Percentiles rank a stretch among this genome's conserved stretches.
Evolutionary conservation across 2,113 vertebrate genomes (phyloP).

Genomic region (Daboia siamensis): DNA sequence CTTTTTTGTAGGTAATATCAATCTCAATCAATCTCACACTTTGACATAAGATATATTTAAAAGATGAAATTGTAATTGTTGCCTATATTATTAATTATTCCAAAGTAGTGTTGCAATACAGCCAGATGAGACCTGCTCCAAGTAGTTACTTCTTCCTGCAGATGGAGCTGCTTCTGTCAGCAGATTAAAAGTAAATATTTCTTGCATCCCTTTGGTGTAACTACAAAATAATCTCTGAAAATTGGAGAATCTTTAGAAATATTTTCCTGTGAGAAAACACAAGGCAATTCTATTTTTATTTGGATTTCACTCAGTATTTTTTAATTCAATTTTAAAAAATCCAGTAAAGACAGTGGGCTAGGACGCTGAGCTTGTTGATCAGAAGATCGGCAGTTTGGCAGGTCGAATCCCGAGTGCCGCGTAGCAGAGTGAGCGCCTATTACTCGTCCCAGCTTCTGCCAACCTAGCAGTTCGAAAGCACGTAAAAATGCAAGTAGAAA

Average conservation of each 20-base stretch:
- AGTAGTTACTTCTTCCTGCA: neutral
- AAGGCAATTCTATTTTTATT: neutral
- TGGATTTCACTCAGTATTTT: neutral
- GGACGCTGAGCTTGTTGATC: too few species aligned
- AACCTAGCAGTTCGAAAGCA: too few species aligned
- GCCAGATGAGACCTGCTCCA: neutral
- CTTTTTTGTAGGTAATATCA: neutral
- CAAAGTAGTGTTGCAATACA: neutral
- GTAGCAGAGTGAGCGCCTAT: too few species aligned
- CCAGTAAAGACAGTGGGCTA: neutral
- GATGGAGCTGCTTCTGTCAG: neutral
- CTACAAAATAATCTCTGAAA: neutral
- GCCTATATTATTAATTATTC: neutral
- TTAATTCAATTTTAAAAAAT: neutral
- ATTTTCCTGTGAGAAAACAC: neutral
- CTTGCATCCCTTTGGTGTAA: neutral
- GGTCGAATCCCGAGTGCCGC: too few species aligned
- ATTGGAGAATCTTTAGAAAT: neutral
- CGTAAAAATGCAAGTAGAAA: too few species aligned
- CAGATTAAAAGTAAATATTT: neutral
- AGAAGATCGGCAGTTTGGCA: too few species aligned
- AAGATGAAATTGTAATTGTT: neutral
- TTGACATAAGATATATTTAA: neutral
- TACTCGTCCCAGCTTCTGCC: too few species aligned
- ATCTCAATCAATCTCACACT: neutral